phyloP scores from a whole-genome alignment of 1,140 invertebrate species.

The Archegozetes longisetosus region DNA sequence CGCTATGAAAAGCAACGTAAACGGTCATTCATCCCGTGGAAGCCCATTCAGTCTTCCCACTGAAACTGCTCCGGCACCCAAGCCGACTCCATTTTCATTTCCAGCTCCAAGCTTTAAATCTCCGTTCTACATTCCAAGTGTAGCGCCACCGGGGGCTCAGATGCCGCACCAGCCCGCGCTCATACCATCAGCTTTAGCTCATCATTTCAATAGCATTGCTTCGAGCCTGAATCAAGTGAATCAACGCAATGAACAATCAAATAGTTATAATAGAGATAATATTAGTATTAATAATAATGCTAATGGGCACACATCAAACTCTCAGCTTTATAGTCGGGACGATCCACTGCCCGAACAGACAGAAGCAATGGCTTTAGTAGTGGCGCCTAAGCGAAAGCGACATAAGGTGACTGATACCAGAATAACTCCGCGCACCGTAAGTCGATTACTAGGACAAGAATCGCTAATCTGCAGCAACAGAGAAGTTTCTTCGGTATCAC shows the following conservation, averaged over 20 bases:
- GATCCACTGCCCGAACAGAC: constrained; percentile 60
- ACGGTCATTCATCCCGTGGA: constrained; percentile 31
- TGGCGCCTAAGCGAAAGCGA: constrained; percentile 70
- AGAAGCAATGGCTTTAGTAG: constrained; percentile 75
- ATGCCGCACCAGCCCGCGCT: neutral
- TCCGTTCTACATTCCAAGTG: constrained; percentile 10
- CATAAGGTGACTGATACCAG: constrained; percentile 92
- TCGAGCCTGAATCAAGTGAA: constrained; percentile 1
- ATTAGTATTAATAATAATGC: neutral
- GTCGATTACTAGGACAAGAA: constrained; percentile 49
- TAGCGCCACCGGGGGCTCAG: neutral
- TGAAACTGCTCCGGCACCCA: constrained; percentile 12
- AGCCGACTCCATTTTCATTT: neutral
- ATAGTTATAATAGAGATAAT: constrained; percentile 2
- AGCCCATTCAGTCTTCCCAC: constrained; percentile 13
- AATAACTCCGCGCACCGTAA: constrained; percentile 76
- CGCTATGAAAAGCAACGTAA: constrained; percentile 27
- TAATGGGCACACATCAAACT: neutral
- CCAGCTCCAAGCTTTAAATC: constrained; percentile 5
- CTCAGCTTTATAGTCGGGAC: constrained; percentile 1
- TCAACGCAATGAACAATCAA: constrained; percentile 4
- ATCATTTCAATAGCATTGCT: neutral
- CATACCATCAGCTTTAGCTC: constrained; percentile 1
- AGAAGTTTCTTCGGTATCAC: constrained; percentile 42
- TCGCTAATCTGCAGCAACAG: constrained; percentile 49